phyloP scores from a whole-genome alignment of 2,113 vertebrate genomes.

The Trogon surrucura region DNA sequence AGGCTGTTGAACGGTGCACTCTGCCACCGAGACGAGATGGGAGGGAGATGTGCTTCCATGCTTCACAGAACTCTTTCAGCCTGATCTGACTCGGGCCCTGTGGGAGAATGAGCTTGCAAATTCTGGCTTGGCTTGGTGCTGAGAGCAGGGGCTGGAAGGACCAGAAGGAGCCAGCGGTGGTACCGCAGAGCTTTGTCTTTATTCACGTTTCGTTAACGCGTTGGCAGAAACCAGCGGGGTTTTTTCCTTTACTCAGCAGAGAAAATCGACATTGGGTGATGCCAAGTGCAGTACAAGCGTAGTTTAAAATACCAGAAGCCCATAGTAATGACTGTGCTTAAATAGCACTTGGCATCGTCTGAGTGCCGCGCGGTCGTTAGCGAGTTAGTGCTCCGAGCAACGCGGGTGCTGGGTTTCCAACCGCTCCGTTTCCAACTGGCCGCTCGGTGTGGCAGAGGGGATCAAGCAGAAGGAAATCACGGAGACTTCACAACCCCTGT shows the following conservation, averaged over 20 bases:
- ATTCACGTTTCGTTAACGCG: background rate
- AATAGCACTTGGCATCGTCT: background rate
- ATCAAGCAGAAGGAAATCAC: background rate
- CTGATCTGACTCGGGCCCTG: background rate
- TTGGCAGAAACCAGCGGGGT: background rate
- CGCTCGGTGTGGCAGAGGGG: background rate
- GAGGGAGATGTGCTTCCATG: background rate
- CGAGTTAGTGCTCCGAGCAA: background rate
- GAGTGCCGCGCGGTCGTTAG: background rate
- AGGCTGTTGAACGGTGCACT: background rate
- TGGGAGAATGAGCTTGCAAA: background rate
- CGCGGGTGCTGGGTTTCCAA: rapidly evolving
- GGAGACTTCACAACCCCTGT: background rate
- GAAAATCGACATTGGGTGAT: background rate
- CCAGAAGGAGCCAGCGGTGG: background rate
- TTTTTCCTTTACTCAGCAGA: slow-evolving; percentile 1
- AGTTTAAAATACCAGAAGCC: slow-evolving; percentile 29
- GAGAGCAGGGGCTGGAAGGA: background rate
- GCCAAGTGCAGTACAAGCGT: slow-evolving; percentile 1
- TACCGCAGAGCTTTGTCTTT: slow-evolving; percentile 28
- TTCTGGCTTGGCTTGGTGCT: background rate
- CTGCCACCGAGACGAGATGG: background rate
- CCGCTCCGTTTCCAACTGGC: background rate
- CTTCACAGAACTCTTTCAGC: background rate
- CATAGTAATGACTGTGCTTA: background rate